phyloP scores from a whole-genome alignment of 2,113 vertebrate genomes.

The Malurus alboscapulatus region DNA sequence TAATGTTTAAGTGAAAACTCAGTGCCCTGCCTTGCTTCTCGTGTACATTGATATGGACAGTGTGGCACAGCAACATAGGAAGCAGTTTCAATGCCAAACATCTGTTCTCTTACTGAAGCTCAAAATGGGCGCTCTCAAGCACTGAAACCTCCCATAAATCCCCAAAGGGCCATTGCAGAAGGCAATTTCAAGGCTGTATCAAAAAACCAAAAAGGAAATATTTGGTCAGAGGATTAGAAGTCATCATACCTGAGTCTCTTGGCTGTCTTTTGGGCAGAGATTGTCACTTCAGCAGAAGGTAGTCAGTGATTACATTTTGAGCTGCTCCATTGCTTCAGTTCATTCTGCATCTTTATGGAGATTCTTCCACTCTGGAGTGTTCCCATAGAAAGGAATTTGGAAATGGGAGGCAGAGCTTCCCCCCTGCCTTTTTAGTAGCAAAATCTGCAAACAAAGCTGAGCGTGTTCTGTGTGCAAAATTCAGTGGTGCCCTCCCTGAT shows the following conservation, averaged over 20 bases:
- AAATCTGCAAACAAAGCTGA: not conserved
- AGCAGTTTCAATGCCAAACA: not conserved
- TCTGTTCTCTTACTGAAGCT: not conserved
- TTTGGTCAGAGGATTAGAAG: not conserved
- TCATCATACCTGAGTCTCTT: not conserved
- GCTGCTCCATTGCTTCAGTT: not conserved
- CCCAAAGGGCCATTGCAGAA: not conserved
- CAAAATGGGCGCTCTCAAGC: not conserved
- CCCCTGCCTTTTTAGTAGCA: not conserved
- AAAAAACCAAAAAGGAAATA: not conserved
- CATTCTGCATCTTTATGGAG: not conserved
- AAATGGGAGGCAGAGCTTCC: not conserved
- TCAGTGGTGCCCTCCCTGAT: not conserved
- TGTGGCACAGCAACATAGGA: accelerated
- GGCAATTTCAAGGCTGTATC: not conserved
- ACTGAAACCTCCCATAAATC: not conserved
- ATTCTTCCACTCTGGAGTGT: not conserved
- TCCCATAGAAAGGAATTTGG: not conserved
- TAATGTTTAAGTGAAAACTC: not conserved
- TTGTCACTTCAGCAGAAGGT: not conserved
- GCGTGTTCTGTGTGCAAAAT: not conserved
- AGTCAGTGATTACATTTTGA: not conserved
- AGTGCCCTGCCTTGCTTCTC: not conserved
- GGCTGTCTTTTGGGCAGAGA: not conserved
- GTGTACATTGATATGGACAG: accelerated